phyloP scores from a whole-genome alignment of 2,888 invertebrate species.

The Deroplatys truncata region DNA sequence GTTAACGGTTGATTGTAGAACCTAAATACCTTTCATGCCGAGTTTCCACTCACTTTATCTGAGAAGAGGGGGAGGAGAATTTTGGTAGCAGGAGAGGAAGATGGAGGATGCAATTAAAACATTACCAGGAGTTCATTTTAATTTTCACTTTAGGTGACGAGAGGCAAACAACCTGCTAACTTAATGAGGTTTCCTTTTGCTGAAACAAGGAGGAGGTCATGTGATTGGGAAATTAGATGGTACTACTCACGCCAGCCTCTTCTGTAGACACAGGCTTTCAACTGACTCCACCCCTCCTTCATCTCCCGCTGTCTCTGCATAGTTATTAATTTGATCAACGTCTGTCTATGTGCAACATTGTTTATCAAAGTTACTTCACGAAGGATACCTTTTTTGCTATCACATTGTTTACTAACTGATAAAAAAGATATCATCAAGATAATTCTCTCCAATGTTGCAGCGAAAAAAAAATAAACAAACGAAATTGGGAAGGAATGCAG shows the following conservation, averaged over 20 bases:
- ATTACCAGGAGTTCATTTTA: neutral
- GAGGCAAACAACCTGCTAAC: neutral
- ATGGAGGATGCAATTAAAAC: neutral
- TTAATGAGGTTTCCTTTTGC: neutral
- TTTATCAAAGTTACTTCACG: too few species aligned
- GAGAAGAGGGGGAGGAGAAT: neutral
- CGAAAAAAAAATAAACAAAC: too few species aligned
- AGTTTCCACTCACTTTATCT: neutral
- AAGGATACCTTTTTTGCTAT: too few species aligned
- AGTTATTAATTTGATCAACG: neutral
- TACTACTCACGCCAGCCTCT: too few species aligned
- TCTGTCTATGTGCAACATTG: neutral
- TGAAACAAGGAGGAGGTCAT: neutral
- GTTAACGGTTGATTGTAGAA: too few species aligned
- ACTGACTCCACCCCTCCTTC: neutral
- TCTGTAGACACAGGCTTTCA: neutral
- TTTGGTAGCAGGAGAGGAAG: neutral
- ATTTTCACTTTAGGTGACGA: neutral
- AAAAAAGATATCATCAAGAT: too few species aligned
- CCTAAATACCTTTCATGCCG: neutral
- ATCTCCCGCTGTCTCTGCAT: neutral
- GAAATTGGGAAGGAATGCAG: too few species aligned
- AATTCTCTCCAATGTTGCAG: too few species aligned
- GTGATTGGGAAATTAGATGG: neutral
- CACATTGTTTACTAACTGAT: too few species aligned